phyloP scores from a whole-genome alignment of 1,140 invertebrate species.

The Dendroctonus ponderosae region DNA sequence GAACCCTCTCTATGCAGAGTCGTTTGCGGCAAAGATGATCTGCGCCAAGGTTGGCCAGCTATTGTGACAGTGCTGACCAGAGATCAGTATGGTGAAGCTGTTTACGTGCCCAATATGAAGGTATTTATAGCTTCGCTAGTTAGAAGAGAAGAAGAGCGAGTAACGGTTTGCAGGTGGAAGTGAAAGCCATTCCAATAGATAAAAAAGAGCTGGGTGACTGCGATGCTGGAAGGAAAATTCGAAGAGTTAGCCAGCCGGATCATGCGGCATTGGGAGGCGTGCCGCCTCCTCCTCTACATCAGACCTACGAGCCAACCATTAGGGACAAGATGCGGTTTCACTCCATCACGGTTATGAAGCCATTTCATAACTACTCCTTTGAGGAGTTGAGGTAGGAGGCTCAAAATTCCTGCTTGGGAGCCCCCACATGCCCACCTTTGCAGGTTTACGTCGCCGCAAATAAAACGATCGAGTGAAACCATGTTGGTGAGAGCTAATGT shows the following conservation, averaged over 20 bases:
- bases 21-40: constrained; percentile 69
- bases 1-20: constrained; percentile 86
- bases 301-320: constrained; percentile 83
- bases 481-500: constrained; percentile 80
- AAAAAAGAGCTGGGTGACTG: constrained; percentile 60
- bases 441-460: constrained; percentile 73
- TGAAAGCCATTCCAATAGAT: constrained; percentile 57
- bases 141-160: neutral
- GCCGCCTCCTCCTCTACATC: constrained; percentile 67
- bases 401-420: no score
- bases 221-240: constrained; percentile 56
- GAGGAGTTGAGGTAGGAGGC: constrained; percentile 80
- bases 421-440: neutral
- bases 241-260: constrained; percentile 64
- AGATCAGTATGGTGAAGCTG: constrained; percentile 90
- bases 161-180: constrained; percentile 39
- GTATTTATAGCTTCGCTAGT: constrained; percentile 43
- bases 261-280: constrained; percentile 71
- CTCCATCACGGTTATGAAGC: constrained; percentile 91
- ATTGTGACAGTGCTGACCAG: constrained; percentile 80
- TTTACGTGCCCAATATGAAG: constrained; percentile 81
- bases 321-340: constrained; percentile 92
- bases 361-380: constrained; percentile 93
- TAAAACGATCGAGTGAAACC: constrained; percentile 75
- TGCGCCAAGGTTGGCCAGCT: constrained; percentile 80